Percentiles rank a stretch among this genome's conserved stretches.
These are phyloP conservation scores for Strigamia crassipes DNA, from an alignment of 2,888 invertebrate species.

Conservation along the genomic window DNA sequence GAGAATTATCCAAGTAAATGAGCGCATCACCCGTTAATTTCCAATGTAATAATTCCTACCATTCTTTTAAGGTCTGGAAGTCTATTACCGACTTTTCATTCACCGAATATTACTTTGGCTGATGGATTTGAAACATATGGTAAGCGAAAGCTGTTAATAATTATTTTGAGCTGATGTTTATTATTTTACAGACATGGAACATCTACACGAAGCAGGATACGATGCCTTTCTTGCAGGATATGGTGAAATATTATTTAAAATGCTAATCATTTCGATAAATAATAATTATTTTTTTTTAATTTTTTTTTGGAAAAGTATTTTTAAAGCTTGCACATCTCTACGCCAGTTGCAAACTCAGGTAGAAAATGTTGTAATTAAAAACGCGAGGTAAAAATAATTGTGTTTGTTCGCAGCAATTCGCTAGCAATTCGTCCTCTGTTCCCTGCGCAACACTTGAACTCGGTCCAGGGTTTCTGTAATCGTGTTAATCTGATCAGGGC, in stretches of 20 bases:
- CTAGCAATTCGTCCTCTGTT: conserved; percentile 36
- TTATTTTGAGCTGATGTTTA: conserved; percentile 44
- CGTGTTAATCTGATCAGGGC: conserved; percentile 68
- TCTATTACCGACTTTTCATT: conserved; percentile 51
- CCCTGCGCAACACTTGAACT: conserved; percentile 51
- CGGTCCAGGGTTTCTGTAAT: conserved; percentile 61
- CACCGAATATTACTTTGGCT: conserved; percentile 55
- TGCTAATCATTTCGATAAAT: too few species aligned
- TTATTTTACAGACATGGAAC: conserved; percentile 49
- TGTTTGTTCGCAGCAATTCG: conserved; percentile 57
- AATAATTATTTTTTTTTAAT: conserved; percentile 6
- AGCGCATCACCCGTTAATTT: not conserved
- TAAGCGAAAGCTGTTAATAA: conserved; percentile 44
- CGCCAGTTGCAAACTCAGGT: conserved; percentile 55
- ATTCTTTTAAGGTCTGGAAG: conserved; percentile 54
- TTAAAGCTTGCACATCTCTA: conserved; percentile 68
- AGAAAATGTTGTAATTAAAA: conserved; percentile 56
- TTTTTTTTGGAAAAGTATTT: conserved; percentile 59
- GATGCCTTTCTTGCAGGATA: conserved; percentile 78
- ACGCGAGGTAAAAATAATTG: not conserved
- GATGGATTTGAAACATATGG: conserved; percentile 49
- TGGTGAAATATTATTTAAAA: conserved; percentile 57
- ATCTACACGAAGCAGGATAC: conserved; percentile 78
- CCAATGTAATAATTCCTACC: conserved; percentile 46
- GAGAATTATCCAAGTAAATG: not conserved